phyloP scores from a whole-genome alignment of 2,113 vertebrate species.

The Muntiacus reevesi region DNA sequence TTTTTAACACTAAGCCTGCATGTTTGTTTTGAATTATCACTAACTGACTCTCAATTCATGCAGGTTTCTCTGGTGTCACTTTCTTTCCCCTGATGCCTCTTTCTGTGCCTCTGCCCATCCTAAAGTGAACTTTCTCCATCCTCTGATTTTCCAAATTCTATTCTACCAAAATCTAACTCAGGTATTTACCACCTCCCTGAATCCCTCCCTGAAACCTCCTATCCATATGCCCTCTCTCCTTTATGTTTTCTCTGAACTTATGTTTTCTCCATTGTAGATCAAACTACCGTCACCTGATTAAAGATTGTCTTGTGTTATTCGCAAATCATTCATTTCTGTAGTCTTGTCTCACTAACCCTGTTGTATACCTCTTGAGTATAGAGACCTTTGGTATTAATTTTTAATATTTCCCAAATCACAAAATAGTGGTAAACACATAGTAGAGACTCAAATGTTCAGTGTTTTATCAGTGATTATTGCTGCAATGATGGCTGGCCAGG shows the following conservation, averaged over 20 bases:
- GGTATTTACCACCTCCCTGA: neutral
- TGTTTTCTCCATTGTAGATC: neutral
- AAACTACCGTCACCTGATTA: neutral
- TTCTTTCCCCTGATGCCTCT: neutral
- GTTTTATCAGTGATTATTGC: neutral
- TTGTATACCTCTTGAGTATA: neutral
- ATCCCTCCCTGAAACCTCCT: neutral
- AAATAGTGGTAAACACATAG: neutral
- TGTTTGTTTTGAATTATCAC: neutral
- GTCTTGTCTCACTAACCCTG: neutral
- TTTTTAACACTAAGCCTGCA: neutral
- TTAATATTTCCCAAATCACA: neutral
- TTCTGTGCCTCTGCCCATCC: neutral
- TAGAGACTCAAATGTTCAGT: neutral
- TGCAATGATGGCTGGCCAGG: neutral
- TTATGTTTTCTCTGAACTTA: neutral
- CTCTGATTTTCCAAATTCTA: neutral
- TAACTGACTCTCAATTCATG: neutral
- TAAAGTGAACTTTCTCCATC: neutral
- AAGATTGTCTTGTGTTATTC: neutral
- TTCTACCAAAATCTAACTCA: neutral
- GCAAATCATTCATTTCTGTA: neutral
- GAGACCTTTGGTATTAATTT: neutral
- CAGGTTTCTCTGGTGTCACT: neutral
- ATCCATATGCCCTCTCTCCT: neutral